These are phyloP conservation scores for Acleris emargana DNA, from an alignment of 2,888 invertebrate genomes.

Conservation along the genomic window DNA sequence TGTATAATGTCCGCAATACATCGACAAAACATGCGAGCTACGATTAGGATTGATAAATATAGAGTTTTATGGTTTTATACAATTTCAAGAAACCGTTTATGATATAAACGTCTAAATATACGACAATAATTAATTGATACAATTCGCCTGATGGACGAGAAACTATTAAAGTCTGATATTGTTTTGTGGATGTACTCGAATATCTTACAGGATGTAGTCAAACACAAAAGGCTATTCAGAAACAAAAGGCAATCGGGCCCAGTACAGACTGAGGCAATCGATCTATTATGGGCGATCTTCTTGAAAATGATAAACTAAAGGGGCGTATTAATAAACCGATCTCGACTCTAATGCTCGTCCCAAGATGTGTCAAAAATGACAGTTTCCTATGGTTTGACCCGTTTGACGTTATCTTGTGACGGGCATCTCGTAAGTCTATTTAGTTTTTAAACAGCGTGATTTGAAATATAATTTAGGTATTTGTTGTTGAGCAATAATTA, in stretches of 20 bases:
- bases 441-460: no score
- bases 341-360: no score
- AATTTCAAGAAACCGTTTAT: neutral
- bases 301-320: no score
- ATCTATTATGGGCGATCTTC: neutral
- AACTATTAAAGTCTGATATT: slow-evolving; percentile 3
- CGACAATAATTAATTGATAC: slow-evolving; percentile 10
- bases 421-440: no score
- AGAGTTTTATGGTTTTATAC: neutral
- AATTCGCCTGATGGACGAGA: slow-evolving; percentile 10
- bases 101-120: slow-evolving; percentile 1
- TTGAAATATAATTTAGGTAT: no score
- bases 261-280: slow-evolving; percentile 15
- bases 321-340: no score
- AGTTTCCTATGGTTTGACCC: no score
- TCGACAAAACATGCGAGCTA: neutral
- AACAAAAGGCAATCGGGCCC: slow-evolving; percentile 26
- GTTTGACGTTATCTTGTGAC: no score
- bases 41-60: neutral
- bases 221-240: slow-evolving; percentile 23
- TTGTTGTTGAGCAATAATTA: no score
- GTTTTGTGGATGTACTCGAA: neutral
- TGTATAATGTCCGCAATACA: no score
- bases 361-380: no score
- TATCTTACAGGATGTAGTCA: neutral